These are phyloP conservation scores for Sapajus apella DNA, from an alignment of 2,113 vertebrate species.

Conservation along the genomic window DNA sequence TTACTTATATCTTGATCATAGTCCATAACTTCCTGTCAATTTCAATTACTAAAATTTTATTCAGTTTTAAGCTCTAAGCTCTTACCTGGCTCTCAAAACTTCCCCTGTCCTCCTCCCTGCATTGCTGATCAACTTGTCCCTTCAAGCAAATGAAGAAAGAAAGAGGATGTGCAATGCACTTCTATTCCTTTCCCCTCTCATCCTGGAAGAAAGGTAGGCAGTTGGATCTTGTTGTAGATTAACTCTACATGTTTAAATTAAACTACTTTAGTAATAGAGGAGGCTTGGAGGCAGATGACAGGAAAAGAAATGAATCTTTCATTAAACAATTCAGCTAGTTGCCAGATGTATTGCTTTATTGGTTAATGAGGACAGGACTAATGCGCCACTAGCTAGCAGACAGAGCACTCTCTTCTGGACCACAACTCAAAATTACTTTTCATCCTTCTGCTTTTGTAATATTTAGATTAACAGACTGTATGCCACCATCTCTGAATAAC, in stretches of 20 bases:
- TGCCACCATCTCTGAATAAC: neutral
- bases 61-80: neutral
- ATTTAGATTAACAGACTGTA: neutral
- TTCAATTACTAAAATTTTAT: neutral
- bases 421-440: neutral
- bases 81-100: neutral
- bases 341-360: neutral
- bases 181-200: neutral
- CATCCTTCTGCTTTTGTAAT: neutral
- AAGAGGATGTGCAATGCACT: neutral
- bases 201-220: neutral
- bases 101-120: rapidly evolving
- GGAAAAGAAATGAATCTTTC: neutral
- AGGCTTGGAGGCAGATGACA: neutral
- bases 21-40: neutral
- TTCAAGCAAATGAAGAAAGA: neutral
- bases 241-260: neutral
- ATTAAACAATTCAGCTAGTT: neutral
- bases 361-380: neutral
- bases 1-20: neutral
- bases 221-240: neutral
- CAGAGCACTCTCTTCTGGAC: neutral
- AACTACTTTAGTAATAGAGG: neutral
- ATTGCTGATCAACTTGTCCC: neutral
- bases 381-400: neutral